A percentile compares a stretch with the other conserved stretches of the same genome.
Evolutionary conservation across 2,797 vertebrate species (phyloP).

Genomic region (Sebastes iracundus): DNA sequence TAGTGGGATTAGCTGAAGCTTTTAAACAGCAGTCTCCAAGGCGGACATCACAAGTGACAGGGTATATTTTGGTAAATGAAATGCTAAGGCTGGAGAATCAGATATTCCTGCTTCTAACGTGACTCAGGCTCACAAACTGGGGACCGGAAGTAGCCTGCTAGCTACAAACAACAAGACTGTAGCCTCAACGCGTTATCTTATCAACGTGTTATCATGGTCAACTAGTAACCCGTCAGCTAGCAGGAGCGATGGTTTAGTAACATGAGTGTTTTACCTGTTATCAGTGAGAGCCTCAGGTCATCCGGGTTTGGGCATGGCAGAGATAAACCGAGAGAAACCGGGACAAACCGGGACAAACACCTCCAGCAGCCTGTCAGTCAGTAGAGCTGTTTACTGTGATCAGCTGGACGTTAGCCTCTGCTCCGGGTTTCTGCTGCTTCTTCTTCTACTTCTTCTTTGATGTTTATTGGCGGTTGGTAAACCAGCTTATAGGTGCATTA

Average conservation of each 20-base stretch:
- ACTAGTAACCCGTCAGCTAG: background rate
- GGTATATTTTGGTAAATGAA: background rate
- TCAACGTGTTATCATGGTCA: background rate
- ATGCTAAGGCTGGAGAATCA: too few relatives aligned
- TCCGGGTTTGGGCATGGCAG: slow-evolving; percentile 42
- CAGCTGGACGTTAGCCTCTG: slow-evolving; percentile 11
- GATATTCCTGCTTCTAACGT: background rate
- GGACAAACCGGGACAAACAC: background rate
- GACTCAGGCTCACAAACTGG: background rate
- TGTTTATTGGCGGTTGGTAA: too few relatives aligned
- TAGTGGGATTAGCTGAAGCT: background rate
- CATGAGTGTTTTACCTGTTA: slow-evolving; percentile 12
- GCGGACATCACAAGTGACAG: background rate
- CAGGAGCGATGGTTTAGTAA: too few relatives aligned
- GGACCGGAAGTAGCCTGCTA: slow-evolving; percentile 3
- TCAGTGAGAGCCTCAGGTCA: slow-evolving; percentile 28
- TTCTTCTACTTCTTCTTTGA: too few relatives aligned
- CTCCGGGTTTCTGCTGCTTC: background rate
- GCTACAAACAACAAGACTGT: slow-evolving; percentile 4
- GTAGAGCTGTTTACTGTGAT: slow-evolving; percentile 5
- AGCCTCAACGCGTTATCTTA: background rate
- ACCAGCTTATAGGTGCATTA: too few relatives aligned
- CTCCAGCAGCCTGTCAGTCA: slow-evolving; percentile 1
- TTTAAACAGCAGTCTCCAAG: background rate
- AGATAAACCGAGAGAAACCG: background rate